Evolutionary conservation across 2,113 vertebrate species (phyloP).

Genomic region (Stegastes partitus): DNA sequence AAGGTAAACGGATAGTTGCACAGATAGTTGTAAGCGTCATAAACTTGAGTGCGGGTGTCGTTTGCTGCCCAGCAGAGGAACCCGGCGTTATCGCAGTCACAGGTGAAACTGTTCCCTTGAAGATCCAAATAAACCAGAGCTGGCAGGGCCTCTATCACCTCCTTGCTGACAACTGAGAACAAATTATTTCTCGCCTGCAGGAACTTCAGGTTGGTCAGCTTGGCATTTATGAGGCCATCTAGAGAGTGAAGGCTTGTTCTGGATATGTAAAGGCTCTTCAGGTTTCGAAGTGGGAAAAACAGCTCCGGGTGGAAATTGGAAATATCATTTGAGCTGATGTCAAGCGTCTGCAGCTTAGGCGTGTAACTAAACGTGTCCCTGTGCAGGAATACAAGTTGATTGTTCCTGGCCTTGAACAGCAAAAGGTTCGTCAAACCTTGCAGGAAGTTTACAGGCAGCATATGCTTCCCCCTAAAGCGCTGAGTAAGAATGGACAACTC

Average conservation of each 20-base stretch:
- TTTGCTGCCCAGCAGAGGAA: conserved; percentile 74
- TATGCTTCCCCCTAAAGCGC: conserved; percentile 18
- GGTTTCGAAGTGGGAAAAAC: conserved; percentile 68
- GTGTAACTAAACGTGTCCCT: conserved; percentile 72
- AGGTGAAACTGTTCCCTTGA: conserved; percentile 78
- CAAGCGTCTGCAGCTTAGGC: conserved; percentile 70
- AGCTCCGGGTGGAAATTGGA: conserved; percentile 48
- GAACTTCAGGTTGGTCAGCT: conserved; percentile 69
- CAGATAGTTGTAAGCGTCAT: conserved; percentile 72
- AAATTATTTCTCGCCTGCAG: conserved; percentile 73
- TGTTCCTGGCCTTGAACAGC: conserved; percentile 64
- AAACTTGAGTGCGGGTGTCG: conserved; percentile 76
- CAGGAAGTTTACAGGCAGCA: conserved; percentile 77
- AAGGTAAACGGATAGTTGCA: conserved; percentile 79
- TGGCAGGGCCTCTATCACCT: conserved; percentile 64
- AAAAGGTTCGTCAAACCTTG: conserved; percentile 79
- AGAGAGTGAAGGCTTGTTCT: conserved; percentile 68
- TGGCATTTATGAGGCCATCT: conserved; percentile 74
- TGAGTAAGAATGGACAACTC: conserved; percentile 68
- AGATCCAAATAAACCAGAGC: conserved; percentile 78
- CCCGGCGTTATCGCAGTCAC: conserved; percentile 78
- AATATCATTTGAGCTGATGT: conserved; percentile 79
- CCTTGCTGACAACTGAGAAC: conserved; percentile 57
- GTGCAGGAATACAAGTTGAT: conserved; percentile 52
- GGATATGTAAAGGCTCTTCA: conserved; percentile 78